These are phyloP conservation scores for Catostomus latipinnis DNA, from an alignment of 2,797 vertebrate species.

Conservation along the genomic window DNA sequence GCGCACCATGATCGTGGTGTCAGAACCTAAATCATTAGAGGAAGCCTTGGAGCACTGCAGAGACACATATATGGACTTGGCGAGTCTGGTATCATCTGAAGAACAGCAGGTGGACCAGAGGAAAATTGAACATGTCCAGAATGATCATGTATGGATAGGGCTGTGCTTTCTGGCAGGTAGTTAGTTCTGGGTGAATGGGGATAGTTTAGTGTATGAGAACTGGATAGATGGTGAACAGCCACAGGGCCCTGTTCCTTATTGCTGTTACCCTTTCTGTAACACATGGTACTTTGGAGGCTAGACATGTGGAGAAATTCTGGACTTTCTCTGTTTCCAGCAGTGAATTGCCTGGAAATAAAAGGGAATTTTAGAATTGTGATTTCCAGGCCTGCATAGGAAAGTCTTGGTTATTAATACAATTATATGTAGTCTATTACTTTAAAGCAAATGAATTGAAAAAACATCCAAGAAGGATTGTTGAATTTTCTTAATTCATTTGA, in stretches of 20 bases:
- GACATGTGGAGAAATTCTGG: conserved; percentile 21
- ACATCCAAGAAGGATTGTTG: too few species aligned
- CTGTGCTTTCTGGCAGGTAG: conserved; percentile 15
- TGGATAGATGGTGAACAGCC: background rate
- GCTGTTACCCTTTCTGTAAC: conserved; percentile 10
- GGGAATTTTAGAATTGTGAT: too few species aligned
- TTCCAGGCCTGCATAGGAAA: too few species aligned
- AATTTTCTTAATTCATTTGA: too few species aligned
- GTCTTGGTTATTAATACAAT: too few species aligned
- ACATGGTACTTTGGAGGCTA: conserved; percentile 3
- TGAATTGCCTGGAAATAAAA: background rate
- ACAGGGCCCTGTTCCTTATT: background rate
- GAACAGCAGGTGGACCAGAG: background rate
- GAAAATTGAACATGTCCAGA: background rate
- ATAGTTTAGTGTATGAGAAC: conserved; percentile 10
- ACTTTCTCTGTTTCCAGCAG: conserved; percentile 21
- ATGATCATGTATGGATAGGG: conserved; percentile 6
- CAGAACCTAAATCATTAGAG: conserved; percentile 15
- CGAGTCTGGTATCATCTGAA: background rate
- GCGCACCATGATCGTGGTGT: conserved; percentile 26
- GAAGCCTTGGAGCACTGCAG: conserved; percentile 10
- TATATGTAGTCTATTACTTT: too few species aligned
- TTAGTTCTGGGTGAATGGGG: conserved; percentile 28
- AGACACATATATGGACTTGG: conserved; percentile 24
- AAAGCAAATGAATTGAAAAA: too few species aligned